Percentiles rank a stretch among this genome's conserved stretches.
Conservation (phyloP, 2,113 vertebrate genomes). For the Actenoides hombroni region DNA sequence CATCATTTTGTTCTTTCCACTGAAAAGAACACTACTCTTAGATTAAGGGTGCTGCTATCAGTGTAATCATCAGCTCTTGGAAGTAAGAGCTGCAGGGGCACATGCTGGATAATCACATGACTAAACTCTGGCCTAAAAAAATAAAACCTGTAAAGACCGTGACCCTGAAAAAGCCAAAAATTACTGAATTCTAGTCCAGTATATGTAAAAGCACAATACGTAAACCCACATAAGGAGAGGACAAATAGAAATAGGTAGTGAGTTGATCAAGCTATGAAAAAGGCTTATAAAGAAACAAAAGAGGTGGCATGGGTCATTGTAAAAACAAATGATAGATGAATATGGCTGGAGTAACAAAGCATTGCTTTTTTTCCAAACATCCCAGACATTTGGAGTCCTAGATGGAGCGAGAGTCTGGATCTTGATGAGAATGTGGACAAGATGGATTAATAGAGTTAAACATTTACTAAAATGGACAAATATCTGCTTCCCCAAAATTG, state of each 20-base stretch:
- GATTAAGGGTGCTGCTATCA: neutral
- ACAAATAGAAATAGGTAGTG: neutral
- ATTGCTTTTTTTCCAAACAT: neutral
- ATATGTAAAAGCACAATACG: neutral
- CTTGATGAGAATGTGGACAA: neutral
- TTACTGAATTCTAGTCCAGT: neutral
- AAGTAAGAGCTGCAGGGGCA: neutral
- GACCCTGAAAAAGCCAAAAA: neutral
- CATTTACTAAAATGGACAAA: conserved; percentile 13
- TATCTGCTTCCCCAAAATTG: neutral
- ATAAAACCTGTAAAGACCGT: neutral
- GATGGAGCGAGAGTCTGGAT: neutral
- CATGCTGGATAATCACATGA: neutral
- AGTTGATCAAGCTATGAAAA: neutral
- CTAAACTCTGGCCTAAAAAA: neutral
- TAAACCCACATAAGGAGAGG: neutral
- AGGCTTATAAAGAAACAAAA: neutral
- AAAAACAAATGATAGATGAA: neutral
- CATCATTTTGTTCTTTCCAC: neutral
- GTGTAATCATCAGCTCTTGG: neutral
- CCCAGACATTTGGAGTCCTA: neutral
- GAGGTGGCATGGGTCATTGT: neutral
- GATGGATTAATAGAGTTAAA: neutral
- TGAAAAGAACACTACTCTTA: neutral
- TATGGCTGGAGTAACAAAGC: neutral